phyloP scores from a whole-genome alignment of 2,797 vertebrate genomes.

The Falco rusticolus region DNA sequence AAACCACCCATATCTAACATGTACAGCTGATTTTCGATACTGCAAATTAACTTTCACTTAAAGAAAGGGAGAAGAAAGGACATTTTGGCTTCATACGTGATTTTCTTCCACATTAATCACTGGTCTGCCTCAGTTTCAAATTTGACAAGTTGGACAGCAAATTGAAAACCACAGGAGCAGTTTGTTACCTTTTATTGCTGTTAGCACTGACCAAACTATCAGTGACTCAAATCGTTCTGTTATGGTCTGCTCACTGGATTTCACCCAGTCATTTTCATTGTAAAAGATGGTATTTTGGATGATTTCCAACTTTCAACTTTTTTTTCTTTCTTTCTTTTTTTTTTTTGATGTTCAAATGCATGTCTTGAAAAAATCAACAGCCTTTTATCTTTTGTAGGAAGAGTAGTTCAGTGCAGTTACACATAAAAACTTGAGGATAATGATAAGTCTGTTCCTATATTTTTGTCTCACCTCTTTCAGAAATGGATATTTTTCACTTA shows the following conservation, averaged over 20 bases:
- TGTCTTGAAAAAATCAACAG: neutral
- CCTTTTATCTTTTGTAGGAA: neutral
- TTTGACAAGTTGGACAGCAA: neutral
- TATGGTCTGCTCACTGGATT: neutral
- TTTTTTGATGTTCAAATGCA: neutral
- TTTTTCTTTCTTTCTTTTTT: neutral
- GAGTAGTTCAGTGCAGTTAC: neutral
- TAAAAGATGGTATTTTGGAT: neutral
- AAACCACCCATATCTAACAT: neutral
- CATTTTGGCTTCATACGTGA: neutral
- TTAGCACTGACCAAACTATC: neutral
- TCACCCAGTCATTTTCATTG: neutral
- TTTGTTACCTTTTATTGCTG: neutral
- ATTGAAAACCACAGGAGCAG: neutral
- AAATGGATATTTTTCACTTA: neutral
- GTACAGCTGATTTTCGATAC: neutral
- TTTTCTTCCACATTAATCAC: neutral
- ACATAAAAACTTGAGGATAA: neutral
- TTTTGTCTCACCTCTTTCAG: neutral
- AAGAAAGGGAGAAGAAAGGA: neutral
- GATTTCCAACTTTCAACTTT: neutral
- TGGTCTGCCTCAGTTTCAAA: neutral
- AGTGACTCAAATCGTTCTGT: neutral
- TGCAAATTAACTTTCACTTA: neutral
- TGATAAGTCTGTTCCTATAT: neutral